Evolutionary conservation across 1,140 invertebrate species (phyloP).

Genomic region (Atta texana): DNA sequence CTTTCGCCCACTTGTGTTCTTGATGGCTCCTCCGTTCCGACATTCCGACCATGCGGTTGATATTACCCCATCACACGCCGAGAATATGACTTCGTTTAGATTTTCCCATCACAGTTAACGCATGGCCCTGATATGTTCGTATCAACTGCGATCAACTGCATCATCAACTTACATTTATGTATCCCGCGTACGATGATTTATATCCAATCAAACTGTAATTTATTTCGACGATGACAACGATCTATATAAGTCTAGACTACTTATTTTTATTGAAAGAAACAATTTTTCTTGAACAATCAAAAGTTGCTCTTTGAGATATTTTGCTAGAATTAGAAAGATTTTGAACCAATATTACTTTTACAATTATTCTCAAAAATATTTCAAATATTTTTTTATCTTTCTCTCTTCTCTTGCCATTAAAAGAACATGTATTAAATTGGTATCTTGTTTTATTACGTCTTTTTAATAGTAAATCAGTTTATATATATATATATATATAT

Average conservation of each 20-base stretch:
- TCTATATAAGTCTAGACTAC: background rate
- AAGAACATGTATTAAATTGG: too few species aligned
- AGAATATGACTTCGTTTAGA: conserved; percentile 29
- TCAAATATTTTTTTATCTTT: background rate
- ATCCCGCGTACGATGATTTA: background rate
- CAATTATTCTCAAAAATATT: background rate
- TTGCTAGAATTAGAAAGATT: background rate
- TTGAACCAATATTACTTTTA: background rate
- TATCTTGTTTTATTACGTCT: too few species aligned
- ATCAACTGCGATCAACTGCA: background rate
- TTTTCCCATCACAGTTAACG: conserved; percentile 38
- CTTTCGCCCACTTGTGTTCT: background rate
- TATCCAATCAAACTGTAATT: background rate
- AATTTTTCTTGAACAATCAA: background rate
- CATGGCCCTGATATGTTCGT: background rate
- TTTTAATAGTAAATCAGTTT: too few species aligned
- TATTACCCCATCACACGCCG: conserved; percentile 17
- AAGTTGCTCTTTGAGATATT: background rate
- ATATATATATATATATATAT: too few species aligned
- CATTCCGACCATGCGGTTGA: conserved; percentile 20
- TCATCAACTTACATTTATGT: conserved; percentile 32
- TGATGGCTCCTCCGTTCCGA: background rate
- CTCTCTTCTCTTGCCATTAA: too few species aligned
- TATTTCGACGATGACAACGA: background rate
- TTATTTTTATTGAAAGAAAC: background rate